Evolutionary conservation across 2,113 vertebrate genomes (phyloP).

Genomic region (Lethenteron camtschaticum): DNA sequence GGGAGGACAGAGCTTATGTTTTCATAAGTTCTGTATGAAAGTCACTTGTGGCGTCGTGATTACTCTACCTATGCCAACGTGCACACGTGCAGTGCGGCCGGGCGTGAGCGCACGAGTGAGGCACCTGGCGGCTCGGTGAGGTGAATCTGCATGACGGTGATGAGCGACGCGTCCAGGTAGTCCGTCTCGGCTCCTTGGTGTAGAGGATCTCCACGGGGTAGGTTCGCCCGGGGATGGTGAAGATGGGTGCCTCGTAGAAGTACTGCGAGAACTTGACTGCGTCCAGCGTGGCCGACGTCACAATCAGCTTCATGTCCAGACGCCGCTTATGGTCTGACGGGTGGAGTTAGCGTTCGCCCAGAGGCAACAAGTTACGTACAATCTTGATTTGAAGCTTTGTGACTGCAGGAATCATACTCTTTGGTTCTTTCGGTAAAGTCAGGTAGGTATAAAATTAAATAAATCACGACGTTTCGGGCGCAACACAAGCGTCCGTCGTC

Average conservation of each 20-base stretch:
- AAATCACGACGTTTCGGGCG: too few species aligned
- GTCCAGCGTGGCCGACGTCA: conserved; percentile 78
- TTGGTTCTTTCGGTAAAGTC: too few species aligned
- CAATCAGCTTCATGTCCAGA: conserved; percentile 89
- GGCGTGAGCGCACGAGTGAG: background rate
- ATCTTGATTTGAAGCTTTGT: too few species aligned
- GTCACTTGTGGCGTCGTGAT: too few species aligned
- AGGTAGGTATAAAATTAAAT: too few species aligned
- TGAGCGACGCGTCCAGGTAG: conserved; percentile 77
- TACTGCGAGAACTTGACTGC: conserved; percentile 98
- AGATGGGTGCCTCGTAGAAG: conserved; percentile 95
- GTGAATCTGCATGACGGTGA: conserved; percentile 92
- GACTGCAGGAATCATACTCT: too few species aligned
- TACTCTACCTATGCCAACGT: too few species aligned
- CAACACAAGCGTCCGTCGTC: too few species aligned
- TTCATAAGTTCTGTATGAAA: too few species aligned
- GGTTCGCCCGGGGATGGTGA: conserved; percentile 83
- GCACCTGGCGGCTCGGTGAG: conserved; percentile 75
- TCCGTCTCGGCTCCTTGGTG: conserved; percentile 82
- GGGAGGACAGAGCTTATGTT: too few species aligned
- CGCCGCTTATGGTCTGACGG: conserved; percentile 73
- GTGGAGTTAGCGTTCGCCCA: background rate
- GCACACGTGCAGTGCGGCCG: too few species aligned
- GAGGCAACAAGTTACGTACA: too few species aligned
- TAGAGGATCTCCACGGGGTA: conserved; percentile 89